Evolutionary conservation across 2,113 vertebrate species (phyloP).

Genomic region (Sapajus apella): DNA sequence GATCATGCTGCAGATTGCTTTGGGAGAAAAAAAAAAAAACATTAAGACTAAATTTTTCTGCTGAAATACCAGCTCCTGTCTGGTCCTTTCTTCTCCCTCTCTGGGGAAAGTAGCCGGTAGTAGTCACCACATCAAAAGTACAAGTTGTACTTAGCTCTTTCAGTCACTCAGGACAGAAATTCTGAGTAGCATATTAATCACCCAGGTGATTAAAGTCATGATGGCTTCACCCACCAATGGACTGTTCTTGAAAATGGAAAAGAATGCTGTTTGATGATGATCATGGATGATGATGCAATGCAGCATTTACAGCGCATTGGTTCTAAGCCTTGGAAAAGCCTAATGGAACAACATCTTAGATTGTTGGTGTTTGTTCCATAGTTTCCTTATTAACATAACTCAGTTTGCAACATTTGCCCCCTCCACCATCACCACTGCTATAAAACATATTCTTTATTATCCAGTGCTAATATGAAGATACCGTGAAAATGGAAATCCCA

Average conservation of each 20-base stretch:
- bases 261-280: background rate
- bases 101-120: background rate
- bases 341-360: background rate
- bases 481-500: background rate
- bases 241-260: background rate
- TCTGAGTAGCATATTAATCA: background rate
- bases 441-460: fast-evolving
- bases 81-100: background rate
- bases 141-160: background rate
- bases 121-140: background rate
- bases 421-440: fast-evolving
- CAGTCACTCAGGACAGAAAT: background rate
- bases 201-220: background rate
- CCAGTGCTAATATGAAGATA: background rate
- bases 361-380: fast-evolving
- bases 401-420: too few relatives aligned
- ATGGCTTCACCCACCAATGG: background rate
- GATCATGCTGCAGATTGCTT: background rate
- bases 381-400: background rate
- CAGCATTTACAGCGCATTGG: background rate
- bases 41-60: background rate
- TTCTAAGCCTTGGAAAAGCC: background rate
- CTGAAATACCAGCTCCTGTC: background rate
- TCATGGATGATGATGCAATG: background rate
- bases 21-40: too few relatives aligned